Evolutionary conservation across 2,113 vertebrate genomes (phyloP).

Genomic region (Nothoprocta pentlandii): DNA sequence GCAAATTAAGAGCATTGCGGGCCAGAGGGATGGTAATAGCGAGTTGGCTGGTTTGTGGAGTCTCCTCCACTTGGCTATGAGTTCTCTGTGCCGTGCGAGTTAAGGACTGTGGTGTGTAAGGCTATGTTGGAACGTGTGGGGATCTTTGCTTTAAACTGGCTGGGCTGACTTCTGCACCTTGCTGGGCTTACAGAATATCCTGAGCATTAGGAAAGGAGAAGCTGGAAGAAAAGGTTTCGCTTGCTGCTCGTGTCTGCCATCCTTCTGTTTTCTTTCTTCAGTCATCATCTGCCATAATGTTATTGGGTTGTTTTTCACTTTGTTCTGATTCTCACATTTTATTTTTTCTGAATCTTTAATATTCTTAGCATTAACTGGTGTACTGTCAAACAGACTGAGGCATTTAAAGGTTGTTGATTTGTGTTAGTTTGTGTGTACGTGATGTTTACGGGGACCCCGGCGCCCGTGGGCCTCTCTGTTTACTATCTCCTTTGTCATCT

Average conservation of each 20-base stretch:
- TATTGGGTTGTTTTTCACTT: not conserved
- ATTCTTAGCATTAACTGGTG: not conserved
- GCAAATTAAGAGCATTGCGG: not conserved
- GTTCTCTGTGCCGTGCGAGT: not conserved
- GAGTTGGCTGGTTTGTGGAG: not conserved
- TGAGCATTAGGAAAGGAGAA: not conserved
- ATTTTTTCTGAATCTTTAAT: not conserved
- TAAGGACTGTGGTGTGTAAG: not conserved
- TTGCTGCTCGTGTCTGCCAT: not conserved
- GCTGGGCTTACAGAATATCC: accelerated
- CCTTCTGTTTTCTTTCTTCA: not conserved
- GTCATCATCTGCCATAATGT: not conserved
- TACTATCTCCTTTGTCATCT: not conserved
- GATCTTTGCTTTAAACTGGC: not conserved
- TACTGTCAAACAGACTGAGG: not conserved
- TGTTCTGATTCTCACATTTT: not conserved
- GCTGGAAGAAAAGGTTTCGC: not conserved
- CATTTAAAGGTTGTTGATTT: conserved; percentile 1
- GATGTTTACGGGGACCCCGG: not conserved
- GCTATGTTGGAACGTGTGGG: not conserved
- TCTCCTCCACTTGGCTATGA: accelerated
- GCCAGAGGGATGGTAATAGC: not conserved
- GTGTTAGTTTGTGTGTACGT: not conserved
- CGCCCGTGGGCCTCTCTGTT: not conserved
- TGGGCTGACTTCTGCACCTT: not conserved